Conservation (phyloP, 2,113 vertebrate species). For the Lophotis ruficrista region DNA sequence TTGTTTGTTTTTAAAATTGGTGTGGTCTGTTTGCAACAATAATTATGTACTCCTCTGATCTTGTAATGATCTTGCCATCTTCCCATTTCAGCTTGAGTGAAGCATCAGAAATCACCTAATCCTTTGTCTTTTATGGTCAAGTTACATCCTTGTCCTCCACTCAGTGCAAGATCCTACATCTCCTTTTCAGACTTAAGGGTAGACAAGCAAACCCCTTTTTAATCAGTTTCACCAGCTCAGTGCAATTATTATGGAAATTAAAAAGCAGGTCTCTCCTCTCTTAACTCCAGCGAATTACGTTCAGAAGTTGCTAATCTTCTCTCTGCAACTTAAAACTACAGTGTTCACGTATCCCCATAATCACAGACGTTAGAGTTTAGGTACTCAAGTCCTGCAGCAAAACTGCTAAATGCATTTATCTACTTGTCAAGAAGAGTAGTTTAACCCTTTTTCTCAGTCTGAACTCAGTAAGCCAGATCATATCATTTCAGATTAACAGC, state of each 20-base stretch:
- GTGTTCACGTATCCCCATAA: background rate
- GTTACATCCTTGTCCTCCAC: background rate
- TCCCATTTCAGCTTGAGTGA: background rate
- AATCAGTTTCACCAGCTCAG: background rate
- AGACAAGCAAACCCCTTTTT: background rate
- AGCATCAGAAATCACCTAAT: background rate
- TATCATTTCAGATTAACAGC: background rate
- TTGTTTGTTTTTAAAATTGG: background rate
- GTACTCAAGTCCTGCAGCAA: background rate
- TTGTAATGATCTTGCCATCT: background rate
- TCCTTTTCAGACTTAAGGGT: background rate
- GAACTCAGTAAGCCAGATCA: background rate
- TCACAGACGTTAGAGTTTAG: background rate
- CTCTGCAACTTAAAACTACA: background rate
- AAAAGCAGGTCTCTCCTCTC: background rate
- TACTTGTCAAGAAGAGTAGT: background rate
- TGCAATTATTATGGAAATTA: constrained; percentile 18
- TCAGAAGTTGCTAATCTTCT: background rate
- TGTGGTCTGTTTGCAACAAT: background rate
- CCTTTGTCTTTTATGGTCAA: background rate
- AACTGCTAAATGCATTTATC: background rate
- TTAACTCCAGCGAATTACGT: background rate
- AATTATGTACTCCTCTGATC: background rate
- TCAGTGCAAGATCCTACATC: background rate
- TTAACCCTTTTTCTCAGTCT: background rate